phyloP scores from a whole-genome alignment of 2,797 vertebrate genomes.

The Lateolabrax maculatus region DNA sequence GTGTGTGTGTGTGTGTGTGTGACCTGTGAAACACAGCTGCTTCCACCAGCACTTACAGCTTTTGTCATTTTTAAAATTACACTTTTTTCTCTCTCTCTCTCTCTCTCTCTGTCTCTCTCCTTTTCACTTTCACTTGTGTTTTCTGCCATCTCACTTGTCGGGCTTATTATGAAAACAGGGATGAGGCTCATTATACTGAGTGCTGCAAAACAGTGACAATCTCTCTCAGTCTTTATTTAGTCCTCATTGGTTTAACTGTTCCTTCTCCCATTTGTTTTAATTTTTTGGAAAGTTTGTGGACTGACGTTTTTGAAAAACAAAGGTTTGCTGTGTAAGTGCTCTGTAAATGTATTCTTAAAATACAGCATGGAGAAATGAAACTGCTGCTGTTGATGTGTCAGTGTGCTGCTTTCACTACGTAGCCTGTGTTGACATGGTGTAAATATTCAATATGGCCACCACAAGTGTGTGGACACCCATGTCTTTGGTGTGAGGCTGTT shows the following conservation, averaged over 20 bases:
- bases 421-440: not conserved
- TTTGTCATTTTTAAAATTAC: conserved; percentile 43
- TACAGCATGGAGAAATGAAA: not conserved
- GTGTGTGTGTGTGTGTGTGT: conserved; percentile 18
- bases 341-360: not conserved
- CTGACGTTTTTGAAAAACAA: not conserved
- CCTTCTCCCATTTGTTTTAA: not conserved
- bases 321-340: not conserved
- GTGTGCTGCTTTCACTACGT: not conserved
- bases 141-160: conserved; percentile 34
- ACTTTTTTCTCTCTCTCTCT: not conserved
- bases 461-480: not conserved
- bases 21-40: conserved; percentile 39
- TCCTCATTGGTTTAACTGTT: not conserved
- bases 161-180: conserved; percentile 31
- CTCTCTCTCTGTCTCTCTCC: not conserved
- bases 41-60: conserved; percentile 34
- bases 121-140: conserved; percentile 33
- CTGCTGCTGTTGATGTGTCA: not conserved
- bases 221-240: conserved; percentile 7
- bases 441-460: not conserved
- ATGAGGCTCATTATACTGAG: conserved; percentile 26
- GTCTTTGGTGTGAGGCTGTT: not conserved
- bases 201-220: conserved; percentile 14
- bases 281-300: not conserved